phyloP scores from a whole-genome alignment of 1,140 invertebrate genomes.

The Drosophila lacertosa region DNA sequence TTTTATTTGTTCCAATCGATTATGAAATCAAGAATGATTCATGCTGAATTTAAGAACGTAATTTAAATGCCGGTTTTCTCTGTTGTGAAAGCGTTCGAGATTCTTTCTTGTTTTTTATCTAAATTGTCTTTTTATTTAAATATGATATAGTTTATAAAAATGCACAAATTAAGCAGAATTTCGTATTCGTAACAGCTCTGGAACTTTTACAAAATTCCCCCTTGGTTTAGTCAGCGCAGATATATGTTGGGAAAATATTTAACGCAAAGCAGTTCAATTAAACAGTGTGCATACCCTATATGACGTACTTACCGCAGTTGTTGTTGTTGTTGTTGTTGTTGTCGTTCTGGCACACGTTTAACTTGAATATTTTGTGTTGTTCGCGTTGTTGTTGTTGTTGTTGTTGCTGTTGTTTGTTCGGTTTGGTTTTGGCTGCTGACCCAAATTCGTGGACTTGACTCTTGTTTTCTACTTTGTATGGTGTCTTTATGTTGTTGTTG shows the following conservation, averaged over 20 bases:
- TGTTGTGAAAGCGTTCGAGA: not conserved
- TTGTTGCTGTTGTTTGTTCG: conserved; percentile 4
- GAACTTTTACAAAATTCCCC: conserved; percentile 12
- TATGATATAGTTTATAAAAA: not conserved
- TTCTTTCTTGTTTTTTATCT: not conserved
- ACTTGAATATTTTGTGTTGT: conserved; percentile 39
- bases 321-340: conserved; percentile 15
- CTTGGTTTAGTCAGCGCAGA: conserved; percentile 50
- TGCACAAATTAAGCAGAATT: not conserved
- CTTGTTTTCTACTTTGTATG: conserved; percentile 60
- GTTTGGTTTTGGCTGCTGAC: conserved; percentile 41
- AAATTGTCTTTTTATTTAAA: not conserved
- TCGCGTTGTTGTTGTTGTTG: conserved; percentile 12
- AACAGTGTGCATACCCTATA: conserved; percentile 50
- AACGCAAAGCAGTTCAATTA: conserved; percentile 70
- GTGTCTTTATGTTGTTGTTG: conserved; percentile 28
- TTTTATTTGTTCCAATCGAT: too few relatives aligned
- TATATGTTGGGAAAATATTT: conserved; percentile 42
- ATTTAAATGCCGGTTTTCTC: too few relatives aligned
- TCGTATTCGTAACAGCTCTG: not conserved
- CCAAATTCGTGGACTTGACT: conserved; percentile 65
- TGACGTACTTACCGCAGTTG: conserved; percentile 38
- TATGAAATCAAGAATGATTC: too few relatives aligned
- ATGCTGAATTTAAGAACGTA: too few relatives aligned
- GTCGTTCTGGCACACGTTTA: conserved; percentile 45